These are phyloP conservation scores for Lasioglossum villosulum DNA, from an alignment of 2,888 invertebrate species.

Conservation along the genomic window DNA sequence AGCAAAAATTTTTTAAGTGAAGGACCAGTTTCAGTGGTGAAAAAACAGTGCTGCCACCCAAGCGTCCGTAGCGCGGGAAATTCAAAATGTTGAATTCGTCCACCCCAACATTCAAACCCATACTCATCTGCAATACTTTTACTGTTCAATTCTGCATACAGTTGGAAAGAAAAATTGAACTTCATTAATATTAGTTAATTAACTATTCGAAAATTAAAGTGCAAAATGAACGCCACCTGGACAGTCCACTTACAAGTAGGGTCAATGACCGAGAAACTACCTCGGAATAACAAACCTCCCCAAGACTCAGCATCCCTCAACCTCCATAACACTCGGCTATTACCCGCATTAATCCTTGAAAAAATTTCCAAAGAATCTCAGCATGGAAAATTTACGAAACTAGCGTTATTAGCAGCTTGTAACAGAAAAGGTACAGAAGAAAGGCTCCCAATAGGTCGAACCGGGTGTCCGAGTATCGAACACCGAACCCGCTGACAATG, in stretches of 20 bases:
- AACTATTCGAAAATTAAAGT: background rate
- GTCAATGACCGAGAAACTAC: background rate
- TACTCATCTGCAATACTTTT: background rate
- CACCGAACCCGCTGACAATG: background rate
- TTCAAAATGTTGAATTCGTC: background rate
- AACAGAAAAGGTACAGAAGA: background rate
- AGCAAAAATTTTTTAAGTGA: too few species aligned
- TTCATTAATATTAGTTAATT: background rate
- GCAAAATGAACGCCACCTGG: background rate
- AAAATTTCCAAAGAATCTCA: background rate
- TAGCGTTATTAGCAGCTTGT: background rate
- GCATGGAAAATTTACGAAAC: background rate
- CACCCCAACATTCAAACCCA: background rate
- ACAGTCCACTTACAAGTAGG: background rate
- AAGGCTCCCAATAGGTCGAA: background rate
- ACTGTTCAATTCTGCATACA: background rate
- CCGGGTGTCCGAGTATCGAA: constrained; percentile 2
- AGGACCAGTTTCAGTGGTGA: too few species aligned
- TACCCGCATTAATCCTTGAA: background rate
- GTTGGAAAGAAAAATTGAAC: background rate
- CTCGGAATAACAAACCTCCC: too few species aligned
- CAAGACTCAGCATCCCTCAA: background rate
- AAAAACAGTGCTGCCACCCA: background rate
- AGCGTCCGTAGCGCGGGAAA: background rate
- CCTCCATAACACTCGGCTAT: too few species aligned